These are phyloP conservation scores for Drosophila carrolli DNA, from an alignment of 1,140 invertebrate species.

Conservation along the genomic window DNA sequence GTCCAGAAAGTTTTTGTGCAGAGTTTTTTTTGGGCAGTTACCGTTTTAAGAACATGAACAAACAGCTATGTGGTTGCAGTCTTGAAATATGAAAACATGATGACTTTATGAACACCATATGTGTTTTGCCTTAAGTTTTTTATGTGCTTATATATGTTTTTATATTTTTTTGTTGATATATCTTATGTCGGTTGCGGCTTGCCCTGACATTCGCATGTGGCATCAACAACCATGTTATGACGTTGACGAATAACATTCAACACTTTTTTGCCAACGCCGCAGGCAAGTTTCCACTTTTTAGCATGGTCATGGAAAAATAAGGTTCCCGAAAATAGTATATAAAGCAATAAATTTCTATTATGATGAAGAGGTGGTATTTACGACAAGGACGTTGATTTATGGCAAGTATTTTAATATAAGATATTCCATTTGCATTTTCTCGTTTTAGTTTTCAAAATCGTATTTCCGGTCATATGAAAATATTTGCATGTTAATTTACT, in stretches of 20 bases:
- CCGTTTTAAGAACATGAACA: constrained; percentile 56
- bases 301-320: constrained; percentile 12
- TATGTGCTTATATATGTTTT: neutral
- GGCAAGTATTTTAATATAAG: constrained; percentile 8
- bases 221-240: constrained; percentile 50
- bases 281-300: constrained; percentile 16
- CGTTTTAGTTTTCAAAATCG: neutral
- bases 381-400: constrained; percentile 40
- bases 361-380: constrained; percentile 24
- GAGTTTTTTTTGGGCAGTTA: constrained; percentile 37
- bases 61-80: constrained; percentile 42
- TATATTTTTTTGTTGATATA: constrained; percentile 18
- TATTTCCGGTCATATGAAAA: neutral
- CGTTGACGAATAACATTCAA: constrained; percentile 72
- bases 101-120: constrained; percentile 71
- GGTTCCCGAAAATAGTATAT: constrained; percentile 25
- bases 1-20: constrained; percentile 25
- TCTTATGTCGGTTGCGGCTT: constrained; percentile 47
- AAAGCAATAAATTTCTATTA: constrained; percentile 45
- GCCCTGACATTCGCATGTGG: constrained; percentile 21
- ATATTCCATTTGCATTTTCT: neutral
- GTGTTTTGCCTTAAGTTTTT: constrained; percentile 14
- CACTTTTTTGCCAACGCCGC: constrained; percentile 40
- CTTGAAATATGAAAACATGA: constrained; percentile 71
- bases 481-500: too few species aligned